Conservation (phyloP, 2,888 invertebrate genomes). For the Papilio elwesi region DNA sequence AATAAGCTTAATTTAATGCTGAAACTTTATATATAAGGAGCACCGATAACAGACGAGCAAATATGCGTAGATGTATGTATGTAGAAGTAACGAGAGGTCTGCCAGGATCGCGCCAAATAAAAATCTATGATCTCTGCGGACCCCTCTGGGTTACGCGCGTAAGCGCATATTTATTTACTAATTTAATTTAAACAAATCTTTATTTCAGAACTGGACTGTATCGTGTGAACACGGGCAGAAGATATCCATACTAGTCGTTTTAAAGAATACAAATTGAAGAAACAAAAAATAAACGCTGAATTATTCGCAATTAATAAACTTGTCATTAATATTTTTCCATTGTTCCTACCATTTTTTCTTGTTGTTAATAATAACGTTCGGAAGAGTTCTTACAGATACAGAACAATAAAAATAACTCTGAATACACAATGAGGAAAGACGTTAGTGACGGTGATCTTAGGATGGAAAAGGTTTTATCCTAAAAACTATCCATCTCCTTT, state of each 20-base stretch:
- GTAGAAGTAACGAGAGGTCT: no score
- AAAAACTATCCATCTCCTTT: no score
- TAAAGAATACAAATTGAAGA: neutral
- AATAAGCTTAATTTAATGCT: no score
- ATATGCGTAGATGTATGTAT: no score
- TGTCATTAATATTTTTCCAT: neutral
- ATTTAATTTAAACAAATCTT: constrained; percentile 11
- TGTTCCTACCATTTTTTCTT: neutral
- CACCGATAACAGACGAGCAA: no score
- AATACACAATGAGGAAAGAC: no score
- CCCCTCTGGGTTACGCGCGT: no score
- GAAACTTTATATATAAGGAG: no score
- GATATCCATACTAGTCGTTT: constrained; percentile 53
- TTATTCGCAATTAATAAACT: neutral
- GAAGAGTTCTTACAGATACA: neutral
- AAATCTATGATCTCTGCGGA: neutral
- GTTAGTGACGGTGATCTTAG: no score
- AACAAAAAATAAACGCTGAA: neutral
- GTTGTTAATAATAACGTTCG: neutral
- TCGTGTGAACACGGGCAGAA: constrained; percentile 53
- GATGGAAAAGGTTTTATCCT: no score
- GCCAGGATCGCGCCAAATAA: no score
- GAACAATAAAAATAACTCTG: no score
- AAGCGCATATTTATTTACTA: neutral
- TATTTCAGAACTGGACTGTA: constrained; percentile 56